phyloP scores from a whole-genome alignment of 2,888 invertebrate genomes.

The Panzeria rudis region DNA sequence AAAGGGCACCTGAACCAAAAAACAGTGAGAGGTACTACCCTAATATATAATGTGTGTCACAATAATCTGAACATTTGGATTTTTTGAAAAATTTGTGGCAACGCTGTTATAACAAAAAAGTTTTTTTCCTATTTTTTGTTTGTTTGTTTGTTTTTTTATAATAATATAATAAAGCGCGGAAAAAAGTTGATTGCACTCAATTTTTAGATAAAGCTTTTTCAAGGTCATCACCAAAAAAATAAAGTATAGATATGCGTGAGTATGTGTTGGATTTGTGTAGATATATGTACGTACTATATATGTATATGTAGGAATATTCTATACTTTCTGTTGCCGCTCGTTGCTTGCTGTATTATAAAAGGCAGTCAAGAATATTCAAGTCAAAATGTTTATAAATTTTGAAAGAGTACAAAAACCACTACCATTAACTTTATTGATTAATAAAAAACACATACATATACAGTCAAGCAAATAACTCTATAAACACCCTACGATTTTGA shows the following conservation, averaged over 20 bases:
- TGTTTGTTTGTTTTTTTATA: conserved; percentile 43
- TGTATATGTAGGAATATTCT: not conserved
- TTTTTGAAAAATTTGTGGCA: not conserved
- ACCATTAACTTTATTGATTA: too few relatives aligned
- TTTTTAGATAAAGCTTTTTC: conserved; percentile 84
- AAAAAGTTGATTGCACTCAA: conserved; percentile 83
- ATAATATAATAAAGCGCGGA: conserved; percentile 66
- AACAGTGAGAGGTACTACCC: too few relatives aligned
- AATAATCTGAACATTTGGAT: not conserved
- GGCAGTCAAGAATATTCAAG: too few relatives aligned
- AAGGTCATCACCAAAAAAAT: conserved; percentile 81
- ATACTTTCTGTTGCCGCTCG: not conserved
- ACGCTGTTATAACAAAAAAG: not conserved
- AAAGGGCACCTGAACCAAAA: too few relatives aligned
- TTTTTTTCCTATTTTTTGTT: conserved; percentile 29
- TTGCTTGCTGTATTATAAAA: too few relatives aligned
- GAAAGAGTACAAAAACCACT: too few relatives aligned
- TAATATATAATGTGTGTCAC: too few relatives aligned
- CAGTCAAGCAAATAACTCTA: too few relatives aligned
- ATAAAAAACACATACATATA: not conserved
- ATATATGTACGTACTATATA: not conserved
- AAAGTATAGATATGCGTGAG: not conserved
- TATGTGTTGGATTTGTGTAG: not conserved
- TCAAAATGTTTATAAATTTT: too few relatives aligned
- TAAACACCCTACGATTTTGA: too few relatives aligned